Conservation (phyloP, 2,888 invertebrate genomes). For the Gari tellinella region DNA sequence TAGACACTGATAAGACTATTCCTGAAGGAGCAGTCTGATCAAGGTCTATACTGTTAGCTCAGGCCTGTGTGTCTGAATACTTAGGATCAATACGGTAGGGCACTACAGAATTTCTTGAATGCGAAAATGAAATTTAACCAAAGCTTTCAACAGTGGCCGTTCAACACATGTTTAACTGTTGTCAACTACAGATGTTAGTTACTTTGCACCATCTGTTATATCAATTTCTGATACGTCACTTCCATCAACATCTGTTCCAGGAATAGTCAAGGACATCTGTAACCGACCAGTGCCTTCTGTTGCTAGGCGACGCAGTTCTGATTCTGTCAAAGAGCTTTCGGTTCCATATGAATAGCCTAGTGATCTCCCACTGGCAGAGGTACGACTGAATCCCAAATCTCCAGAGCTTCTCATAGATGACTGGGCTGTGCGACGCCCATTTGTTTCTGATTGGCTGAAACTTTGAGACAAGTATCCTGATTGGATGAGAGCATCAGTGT, state of each 20-base stretch:
- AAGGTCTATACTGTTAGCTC: too few species aligned
- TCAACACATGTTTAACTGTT: too few species aligned
- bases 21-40: too few species aligned
- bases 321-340: constrained; percentile 56
- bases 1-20: too few species aligned
- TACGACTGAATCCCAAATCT: constrained; percentile 58
- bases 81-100: too few species aligned
- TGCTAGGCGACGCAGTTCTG: constrained; percentile 60
- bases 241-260: constrained; percentile 69
- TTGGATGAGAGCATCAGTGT: constrained; percentile 76
- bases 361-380: constrained; percentile 59
- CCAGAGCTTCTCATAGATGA: constrained; percentile 58
- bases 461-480: constrained; percentile 76
- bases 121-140: too few species aligned
- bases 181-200: too few species aligned
- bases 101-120: too few species aligned
- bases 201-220: constrained; percentile 55
- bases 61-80: too few species aligned
- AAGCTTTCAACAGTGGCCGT: too few species aligned
- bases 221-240: constrained; percentile 74
- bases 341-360: constrained; percentile 73
- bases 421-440: constrained; percentile 43
- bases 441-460: constrained; percentile 68
- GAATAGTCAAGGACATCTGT: constrained; percentile 76
- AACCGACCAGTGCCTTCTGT: constrained; percentile 55